Base-by-base conservation (phyloP, 2,113 vertebrate species). In the Haliaeetus leucogaster region DNA sequence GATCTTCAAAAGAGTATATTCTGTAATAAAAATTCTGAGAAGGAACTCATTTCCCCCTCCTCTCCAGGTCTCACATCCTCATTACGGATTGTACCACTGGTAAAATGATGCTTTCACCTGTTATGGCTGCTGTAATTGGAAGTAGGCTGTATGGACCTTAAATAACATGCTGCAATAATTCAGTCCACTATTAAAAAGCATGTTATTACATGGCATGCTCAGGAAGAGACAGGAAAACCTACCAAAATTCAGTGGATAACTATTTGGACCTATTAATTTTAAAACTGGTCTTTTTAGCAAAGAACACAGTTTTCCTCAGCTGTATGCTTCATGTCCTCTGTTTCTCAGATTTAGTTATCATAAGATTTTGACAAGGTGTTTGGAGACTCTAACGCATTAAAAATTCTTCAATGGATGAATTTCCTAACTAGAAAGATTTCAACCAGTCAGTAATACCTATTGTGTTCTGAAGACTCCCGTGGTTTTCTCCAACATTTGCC, bases 81-180 rank as follows among this genome's bases (percentile, higher is more conserved):
- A 63, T 68, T 45, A 68, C 0, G 0, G 45, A 48, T 3, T 29
- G 8, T n/a, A 62, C 16, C 15, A 34, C n/a, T n/a, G 17, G 5
- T 23, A 89, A 74, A 87, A 74, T 62, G 77, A 71, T 36, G 85
- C 42, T 80, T 82, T 71, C 29, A 26, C 19, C 43, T 77, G 45
- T 22, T 76, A 2, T 34, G 32, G 17, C 23, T 73, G 59, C 26
- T 58, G 32, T 82, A 86, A 62, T 21, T 63, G 38, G 52, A 66
- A 89, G 19, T 14, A 78, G 56, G 11, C 8, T 53, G 8, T n/a
- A 56, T 21, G 43, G 21, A 17, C n/a, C 36, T 62, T 71, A 74
- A 89, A 47, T 42, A 58, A 42, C 2, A 2, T 10, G 18, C 25
- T 70, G 16, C 21, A 62, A 29, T 67, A 79, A 36, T 61, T 67